A percentile compares a stretch with the other conserved stretches of the same genome.
These are phyloP conservation scores for Busseola fusca DNA, from an alignment of 2,888 invertebrate species.

Conservation along the genomic window DNA sequence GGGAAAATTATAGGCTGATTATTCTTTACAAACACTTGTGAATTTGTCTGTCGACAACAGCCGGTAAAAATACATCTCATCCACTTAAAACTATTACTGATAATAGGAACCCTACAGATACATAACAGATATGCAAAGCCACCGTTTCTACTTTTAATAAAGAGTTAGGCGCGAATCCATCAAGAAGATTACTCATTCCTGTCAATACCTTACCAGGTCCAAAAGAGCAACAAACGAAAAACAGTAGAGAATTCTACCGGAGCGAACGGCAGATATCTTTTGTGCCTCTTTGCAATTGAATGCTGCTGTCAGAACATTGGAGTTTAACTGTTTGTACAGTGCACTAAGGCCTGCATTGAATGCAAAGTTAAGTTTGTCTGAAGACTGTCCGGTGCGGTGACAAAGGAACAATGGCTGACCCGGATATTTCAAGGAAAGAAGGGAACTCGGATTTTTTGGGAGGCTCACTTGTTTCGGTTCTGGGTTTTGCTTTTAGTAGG, in stretches of 20 bases:
- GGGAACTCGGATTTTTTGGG: constrained; percentile 75
- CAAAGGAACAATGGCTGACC: constrained; percentile 85
- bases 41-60: neutral
- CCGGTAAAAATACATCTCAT: neutral
- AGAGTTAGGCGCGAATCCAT: constrained; percentile 64
- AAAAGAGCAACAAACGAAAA: constrained; percentile 74
- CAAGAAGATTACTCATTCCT: constrained; percentile 71
- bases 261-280: constrained; percentile 76
- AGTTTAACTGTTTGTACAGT: constrained; percentile 50
- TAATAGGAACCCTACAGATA: constrained; percentile 9
- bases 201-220: constrained; percentile 64
- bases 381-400: constrained; percentile 77
- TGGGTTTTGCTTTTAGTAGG: constrained; percentile 28
- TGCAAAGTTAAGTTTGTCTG: constrained; percentile 74
- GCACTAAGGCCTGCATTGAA: constrained; percentile 63
- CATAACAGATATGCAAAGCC: constrained; percentile 32
- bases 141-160: constrained; percentile 50
- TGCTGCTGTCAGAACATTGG: constrained; percentile 59
- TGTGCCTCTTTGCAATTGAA: constrained; percentile 67
- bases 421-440: constrained; percentile 82
- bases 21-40: neutral
- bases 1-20: neutral
- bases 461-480: constrained; percentile 60
- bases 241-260: constrained; percentile 70
- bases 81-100: constrained; percentile 28